Conservation (phyloP, 2,888 invertebrate genomes). For the Seira sanloemensis region DNA sequence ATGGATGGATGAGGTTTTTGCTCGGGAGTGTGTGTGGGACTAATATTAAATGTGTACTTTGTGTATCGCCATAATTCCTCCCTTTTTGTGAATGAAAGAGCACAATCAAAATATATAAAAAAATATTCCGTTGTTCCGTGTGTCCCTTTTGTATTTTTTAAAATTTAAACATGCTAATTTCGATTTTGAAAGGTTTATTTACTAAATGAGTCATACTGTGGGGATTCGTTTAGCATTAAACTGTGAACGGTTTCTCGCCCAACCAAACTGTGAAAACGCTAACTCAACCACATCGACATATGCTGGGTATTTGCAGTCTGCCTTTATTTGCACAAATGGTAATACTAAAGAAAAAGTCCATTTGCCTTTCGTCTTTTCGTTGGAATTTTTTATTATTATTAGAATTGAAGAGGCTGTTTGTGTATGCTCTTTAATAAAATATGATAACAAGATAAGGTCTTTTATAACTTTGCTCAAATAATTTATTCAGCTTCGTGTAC, state of each 20-base stretch:
- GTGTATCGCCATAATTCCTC: too few relatives aligned
- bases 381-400: background rate
- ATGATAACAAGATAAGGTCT: constrained; percentile 5
- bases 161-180: constrained; percentile 53
- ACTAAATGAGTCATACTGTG: constrained; percentile 56
- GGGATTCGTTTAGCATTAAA: constrained; percentile 32
- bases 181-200: constrained; percentile 50
- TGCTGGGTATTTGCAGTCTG: background rate
- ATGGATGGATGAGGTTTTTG: constrained; percentile 18
- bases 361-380: too few relatives aligned
- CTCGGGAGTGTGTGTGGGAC: background rate
- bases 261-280: constrained; percentile 15
- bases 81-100: too few relatives aligned
- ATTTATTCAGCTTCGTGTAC: background rate
- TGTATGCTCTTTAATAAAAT: background rate
- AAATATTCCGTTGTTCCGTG: too few relatives aligned
- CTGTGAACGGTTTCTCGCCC: constrained; percentile 48
- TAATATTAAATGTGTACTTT: too few relatives aligned
- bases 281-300: constrained; percentile 33
- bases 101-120: too few relatives aligned
- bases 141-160: constrained; percentile 17
- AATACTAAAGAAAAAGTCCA: background rate
- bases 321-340: background rate
- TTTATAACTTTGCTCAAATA: background rate
- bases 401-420: background rate